Base-by-base conservation (phyloP, 1,140 invertebrate species). In the Drosophila arawakana region DNA sequence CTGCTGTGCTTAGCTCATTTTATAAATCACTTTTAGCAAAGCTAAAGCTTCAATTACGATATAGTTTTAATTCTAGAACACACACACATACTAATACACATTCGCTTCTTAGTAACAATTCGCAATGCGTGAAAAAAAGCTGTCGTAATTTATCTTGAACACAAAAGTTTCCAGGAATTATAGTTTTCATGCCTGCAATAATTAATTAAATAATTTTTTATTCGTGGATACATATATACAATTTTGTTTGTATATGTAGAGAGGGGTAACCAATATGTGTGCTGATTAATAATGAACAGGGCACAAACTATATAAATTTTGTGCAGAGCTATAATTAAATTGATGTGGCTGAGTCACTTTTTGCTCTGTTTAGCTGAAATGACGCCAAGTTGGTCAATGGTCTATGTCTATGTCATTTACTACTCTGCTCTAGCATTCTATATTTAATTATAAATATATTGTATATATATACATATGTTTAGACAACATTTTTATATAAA, bases 301-400 rank as follows among this genome's bases (percentile, higher is more conserved):
- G 79, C 54, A 73, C 86, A 88, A 30, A 86, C 82, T 86, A 86
- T 83, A 86, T 86, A 88, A 86, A 83, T 88, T 86, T 79, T 78
- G 80, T 79, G 72, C 54, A 78, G 80, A 63, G 82, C 82, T 86
- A 86, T 88, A 88, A 86, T 86, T 86, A 86, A 86, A 86, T 88
- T 86, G 76, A 82, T 88, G 83, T 79, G 82, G 60, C 83, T 86
- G 82, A 88, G 66, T 85, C 81, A 85, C 37, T 60, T 21, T 76
- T 77, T 81, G 63, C 59, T 59, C 69, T 73, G 66, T 44, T 30
- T 57, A 50, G 68, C 82, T 68, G 70, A 81, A 81, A 77, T 71
- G 60, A 63, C 79, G 77, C 73, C 73, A 84, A 84, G 34, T 84
- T 84, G 81, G 77, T 84, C 81, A 80, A 84, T 81, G 70, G 70